Base-by-base conservation (phyloP, 1,140 invertebrate genomes). In the Formica exsecta region DNA sequence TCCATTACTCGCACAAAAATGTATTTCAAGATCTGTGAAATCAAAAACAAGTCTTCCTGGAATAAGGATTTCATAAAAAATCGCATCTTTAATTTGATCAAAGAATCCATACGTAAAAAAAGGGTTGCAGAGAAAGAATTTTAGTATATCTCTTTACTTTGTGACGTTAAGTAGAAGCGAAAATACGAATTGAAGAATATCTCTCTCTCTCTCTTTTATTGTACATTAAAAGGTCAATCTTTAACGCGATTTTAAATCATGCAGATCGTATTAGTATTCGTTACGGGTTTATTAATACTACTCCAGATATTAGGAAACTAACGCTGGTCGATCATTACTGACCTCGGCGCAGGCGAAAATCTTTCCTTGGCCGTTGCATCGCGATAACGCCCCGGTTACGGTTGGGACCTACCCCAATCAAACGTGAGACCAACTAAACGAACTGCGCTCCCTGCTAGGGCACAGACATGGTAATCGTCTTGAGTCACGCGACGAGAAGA, bases 331-430 rank as follows among this genome's bases (percentile, higher is more conserved):
- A 83, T 51, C 86, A 74, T 88, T 73, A 87, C 87, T 91, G 90
- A 91, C 90, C 90, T 91, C 86, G 54, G 29, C 71, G 79, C 51
- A 41, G 54, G 51, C 62, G 65, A 73, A 79, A 86, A 57, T 71
- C 85, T 32, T 77, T 80, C 75, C 54, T 68, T 36, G 73, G 44
- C 62, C 13, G 79, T 62, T 57, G 70, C 81, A 89, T 87, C 91
- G 87, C 75, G 84, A 81, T 85, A 85, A 79, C 62, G 32, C 44
- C 32, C 79, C 74, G 68, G 83, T 64, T 87, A 85, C 87, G 77
- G 86, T 83, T 88, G 88, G 66, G 87, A 91, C 92, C 92, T 92
- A 92, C 86, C 92, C 90, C 92, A 92, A 92, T 92, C 91, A 91
- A 91, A 74, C 90, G 79, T 80, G 73, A 87, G 87, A 71, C 90